phyloP scores from a whole-genome alignment of 2,797 vertebrate genomes.

The Acridotheres tristis region DNA sequence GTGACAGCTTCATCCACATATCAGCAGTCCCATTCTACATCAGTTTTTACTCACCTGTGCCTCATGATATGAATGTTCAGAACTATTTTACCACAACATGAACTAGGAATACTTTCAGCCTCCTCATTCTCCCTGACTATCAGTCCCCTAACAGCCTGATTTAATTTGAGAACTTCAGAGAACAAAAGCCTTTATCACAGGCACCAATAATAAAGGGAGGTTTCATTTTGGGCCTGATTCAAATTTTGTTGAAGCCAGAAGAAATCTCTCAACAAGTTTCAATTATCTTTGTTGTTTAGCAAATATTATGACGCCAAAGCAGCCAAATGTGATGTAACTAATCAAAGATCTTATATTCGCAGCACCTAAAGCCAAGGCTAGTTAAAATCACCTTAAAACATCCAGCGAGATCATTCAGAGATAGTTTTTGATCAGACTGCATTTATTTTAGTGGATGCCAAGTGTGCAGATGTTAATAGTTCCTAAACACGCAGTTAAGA shows the following conservation, averaged over 20 bases:
- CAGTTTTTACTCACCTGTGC: neutral
- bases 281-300: neutral
- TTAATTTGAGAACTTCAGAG: conserved; percentile 19
- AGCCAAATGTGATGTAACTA: neutral
- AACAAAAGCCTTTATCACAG: conserved; percentile 1
- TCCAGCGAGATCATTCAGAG: neutral
- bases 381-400: neutral
- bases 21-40: neutral
- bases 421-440: neutral
- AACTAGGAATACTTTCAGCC: neutral
- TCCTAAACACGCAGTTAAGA: neutral
- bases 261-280: neutral
- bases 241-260: neutral
- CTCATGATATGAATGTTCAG: neutral
- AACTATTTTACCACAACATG: neutral
- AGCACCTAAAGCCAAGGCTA: neutral
- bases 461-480: neutral
- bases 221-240: neutral
- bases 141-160: neutral
- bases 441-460: neutral
- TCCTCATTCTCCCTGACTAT: neutral
- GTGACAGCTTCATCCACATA: neutral
- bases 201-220: neutral
- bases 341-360: neutral
- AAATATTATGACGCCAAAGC: neutral